These are phyloP conservation scores for Epinephelus lanceolatus DNA, from an alignment of 2,113 vertebrate genomes.

Conservation along the genomic window DNA sequence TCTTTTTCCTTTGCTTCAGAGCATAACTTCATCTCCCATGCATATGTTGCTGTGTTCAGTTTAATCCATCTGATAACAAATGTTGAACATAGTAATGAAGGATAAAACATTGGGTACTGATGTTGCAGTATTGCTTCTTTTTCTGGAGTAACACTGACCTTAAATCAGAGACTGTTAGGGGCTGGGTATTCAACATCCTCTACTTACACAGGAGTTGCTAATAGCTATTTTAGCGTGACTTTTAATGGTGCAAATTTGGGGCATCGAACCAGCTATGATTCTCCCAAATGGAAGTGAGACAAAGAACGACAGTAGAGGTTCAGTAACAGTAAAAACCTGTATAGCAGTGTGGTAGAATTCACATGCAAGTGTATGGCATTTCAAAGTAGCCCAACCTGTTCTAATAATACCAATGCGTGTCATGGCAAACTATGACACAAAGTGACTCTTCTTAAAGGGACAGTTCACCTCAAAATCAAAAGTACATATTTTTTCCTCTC, in stretches of 20 bases:
- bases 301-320: background rate
- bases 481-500: too few relatives aligned
- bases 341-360: background rate
- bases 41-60: slow-evolving; percentile 45
- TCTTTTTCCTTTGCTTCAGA: slow-evolving; percentile 11
- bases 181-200: background rate
- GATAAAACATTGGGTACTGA: background rate
- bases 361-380: background rate
- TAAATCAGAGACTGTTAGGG: background rate
- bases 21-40: slow-evolving; percentile 44
- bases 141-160: background rate
- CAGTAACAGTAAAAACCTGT: too few relatives aligned
- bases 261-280: background rate
- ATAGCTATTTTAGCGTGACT: background rate
- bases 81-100: background rate
- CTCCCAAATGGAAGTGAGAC: background rate
- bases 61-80: slow-evolving; percentile 46
- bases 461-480: too few relatives aligned
- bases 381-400: background rate
- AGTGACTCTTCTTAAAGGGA: background rate
- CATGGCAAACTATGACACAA: too few relatives aligned
- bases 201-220: background rate
- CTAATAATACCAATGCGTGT: background rate
- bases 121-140: background rate
- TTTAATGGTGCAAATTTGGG: background rate